Percentiles rank a stretch among this genome's conserved stretches.
Evolutionary conservation across 2,113 vertebrate species (phyloP).

Genomic region (Erythrocercus mccallii): DNA sequence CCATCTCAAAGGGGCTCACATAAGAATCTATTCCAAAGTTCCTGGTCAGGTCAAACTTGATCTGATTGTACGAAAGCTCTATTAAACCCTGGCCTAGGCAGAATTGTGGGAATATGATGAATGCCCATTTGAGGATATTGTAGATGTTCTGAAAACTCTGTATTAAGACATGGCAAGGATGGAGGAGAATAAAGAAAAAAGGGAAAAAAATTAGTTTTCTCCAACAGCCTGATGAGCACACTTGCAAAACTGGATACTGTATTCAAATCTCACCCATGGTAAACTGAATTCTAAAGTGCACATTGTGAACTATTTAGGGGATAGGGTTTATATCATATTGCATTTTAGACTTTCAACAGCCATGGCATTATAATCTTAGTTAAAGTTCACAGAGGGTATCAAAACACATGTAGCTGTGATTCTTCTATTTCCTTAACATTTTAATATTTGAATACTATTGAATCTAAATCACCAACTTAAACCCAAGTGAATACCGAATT

Average conservation of each 20-base stretch:
- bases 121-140: slow-evolving; percentile 64
- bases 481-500: background rate
- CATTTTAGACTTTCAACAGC: background rate
- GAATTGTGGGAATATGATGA: slow-evolving; percentile 75
- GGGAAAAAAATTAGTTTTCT: background rate
- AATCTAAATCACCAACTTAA: background rate
- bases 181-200: background rate
- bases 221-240: background rate
- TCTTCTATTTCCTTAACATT: background rate
- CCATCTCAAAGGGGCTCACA: slow-evolving; percentile 71
- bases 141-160: slow-evolving; percentile 71
- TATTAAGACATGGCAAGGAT: background rate
- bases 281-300: background rate
- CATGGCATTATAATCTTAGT: background rate
- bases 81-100: slow-evolving; percentile 76
- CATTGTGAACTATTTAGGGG: background rate
- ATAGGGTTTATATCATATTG: background rate
- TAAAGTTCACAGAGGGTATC: background rate
- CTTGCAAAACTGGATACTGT: background rate
- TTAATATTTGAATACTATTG: background rate
- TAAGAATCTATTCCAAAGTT: slow-evolving; percentile 70
- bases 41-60: slow-evolving; percentile 69
- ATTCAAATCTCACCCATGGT: background rate
- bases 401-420: background rate
- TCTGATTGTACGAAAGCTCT: slow-evolving; percentile 74